phyloP scores from a whole-genome alignment of 2,113 vertebrate species.

The Bos javanicus region DNA sequence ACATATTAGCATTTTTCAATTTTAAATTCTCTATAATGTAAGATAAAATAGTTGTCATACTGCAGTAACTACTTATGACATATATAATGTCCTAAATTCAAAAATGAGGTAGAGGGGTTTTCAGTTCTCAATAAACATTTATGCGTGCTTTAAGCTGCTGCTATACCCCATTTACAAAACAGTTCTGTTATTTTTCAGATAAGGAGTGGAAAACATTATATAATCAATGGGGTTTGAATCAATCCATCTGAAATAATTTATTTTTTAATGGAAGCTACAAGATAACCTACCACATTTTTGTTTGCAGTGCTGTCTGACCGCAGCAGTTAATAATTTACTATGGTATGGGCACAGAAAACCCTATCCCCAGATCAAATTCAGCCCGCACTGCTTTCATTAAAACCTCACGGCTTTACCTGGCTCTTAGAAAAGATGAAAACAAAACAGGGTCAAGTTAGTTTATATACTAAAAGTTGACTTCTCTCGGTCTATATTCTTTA shows the following conservation, averaged over 20 bases:
- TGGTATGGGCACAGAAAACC: not conserved
- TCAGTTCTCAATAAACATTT: conserved; percentile 80
- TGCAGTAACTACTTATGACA: conserved; percentile 83
- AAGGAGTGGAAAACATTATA: conserved; percentile 64
- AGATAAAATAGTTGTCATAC: conserved; percentile 84
- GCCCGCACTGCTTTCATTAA: conserved; percentile 17
- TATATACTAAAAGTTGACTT: conserved; percentile 63
- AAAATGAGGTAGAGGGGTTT: conserved; percentile 81
- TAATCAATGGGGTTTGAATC: conserved; percentile 75
- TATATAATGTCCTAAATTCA: conserved; percentile 85
- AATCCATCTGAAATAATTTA: conserved; percentile 60
- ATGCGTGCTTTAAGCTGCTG: conserved; percentile 70
- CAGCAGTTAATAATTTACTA: conserved; percentile 56
- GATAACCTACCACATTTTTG: conserved; percentile 22
- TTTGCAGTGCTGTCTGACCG: conserved; percentile 52
- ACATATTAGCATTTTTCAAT: conserved; percentile 89
- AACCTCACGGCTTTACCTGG: conserved; percentile 44
- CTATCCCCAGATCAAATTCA: conserved; percentile 54
- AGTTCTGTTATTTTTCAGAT: conserved; percentile 69
- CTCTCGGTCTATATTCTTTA: conserved; percentile 18
- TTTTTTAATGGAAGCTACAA: conserved; percentile 54
- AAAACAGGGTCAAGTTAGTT: conserved; percentile 43
- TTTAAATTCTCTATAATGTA: conserved; percentile 84
- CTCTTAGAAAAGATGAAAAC: conserved; percentile 61
- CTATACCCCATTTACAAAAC: conserved; percentile 66